Conservation (phyloP, 2,797 vertebrate species). For the Molothrus ater region DNA sequence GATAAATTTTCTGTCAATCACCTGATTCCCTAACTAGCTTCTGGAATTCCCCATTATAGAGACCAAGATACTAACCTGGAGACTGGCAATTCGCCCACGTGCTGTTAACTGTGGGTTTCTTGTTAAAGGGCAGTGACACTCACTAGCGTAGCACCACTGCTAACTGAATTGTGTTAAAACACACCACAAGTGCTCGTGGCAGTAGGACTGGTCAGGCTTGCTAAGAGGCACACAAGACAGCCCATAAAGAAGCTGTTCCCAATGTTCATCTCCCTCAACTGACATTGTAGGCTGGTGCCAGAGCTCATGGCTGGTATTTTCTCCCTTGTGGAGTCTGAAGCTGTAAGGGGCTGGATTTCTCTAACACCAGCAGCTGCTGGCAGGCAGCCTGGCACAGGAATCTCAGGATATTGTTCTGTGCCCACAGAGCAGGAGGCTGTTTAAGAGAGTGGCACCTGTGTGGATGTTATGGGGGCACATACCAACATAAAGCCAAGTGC, state of each 20-base stretch:
- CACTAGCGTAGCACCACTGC: neutral
- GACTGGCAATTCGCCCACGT: neutral
- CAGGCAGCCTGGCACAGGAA: neutral
- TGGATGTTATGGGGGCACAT: neutral
- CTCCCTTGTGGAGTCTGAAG: neutral
- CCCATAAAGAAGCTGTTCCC: neutral
- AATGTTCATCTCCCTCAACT: rapidly evolving
- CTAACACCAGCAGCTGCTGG: neutral
- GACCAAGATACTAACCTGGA: neutral
- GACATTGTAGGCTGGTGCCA: neutral
- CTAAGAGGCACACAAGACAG: neutral
- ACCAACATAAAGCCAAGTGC: neutral
- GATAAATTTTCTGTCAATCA: neutral
- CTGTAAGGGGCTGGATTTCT: neutral
- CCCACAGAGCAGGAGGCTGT: neutral
- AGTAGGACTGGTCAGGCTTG: neutral
- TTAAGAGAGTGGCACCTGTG: neutral
- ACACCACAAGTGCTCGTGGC: neutral
- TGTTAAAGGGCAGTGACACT: neutral
- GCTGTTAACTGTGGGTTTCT: neutral
- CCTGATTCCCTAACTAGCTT: neutral
- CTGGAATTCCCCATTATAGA: neutral
- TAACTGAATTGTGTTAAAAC: neutral
- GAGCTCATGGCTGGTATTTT: neutral
- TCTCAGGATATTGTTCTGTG: neutral